Evolutionary conservation across 2,888 invertebrate species (phyloP).

Genomic region (Malacosoma neustria): DNA sequence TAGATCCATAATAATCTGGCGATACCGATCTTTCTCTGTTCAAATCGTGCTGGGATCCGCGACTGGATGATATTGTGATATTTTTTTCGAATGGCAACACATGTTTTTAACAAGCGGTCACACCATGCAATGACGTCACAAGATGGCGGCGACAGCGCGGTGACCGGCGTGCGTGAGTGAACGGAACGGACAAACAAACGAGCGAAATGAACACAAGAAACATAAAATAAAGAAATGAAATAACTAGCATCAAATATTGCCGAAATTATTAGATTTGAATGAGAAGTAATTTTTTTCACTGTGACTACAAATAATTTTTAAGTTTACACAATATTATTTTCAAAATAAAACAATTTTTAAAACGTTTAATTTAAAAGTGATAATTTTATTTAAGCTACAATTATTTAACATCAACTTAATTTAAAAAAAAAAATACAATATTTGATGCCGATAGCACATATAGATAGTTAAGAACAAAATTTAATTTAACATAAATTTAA

Average conservation of each 20-base stretch:
- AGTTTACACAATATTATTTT: too few relatives aligned
- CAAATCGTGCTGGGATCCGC: slow-evolving; percentile 85
- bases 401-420: too few relatives aligned
- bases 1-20: slow-evolving; percentile 81
- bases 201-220: slow-evolving; percentile 26
- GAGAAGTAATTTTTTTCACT: too few relatives aligned
- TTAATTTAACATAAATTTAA: slow-evolving; percentile 16
- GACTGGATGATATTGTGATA: slow-evolving; percentile 51
- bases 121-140: slow-evolving; percentile 68
- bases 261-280: too few relatives aligned
- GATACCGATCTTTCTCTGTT: slow-evolving; percentile 79
- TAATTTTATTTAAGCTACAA: too few relatives aligned
- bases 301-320: too few relatives aligned
- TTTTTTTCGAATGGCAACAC: slow-evolving; percentile 25
- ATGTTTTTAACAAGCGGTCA: slow-evolving; percentile 26
- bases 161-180: slow-evolving; percentile 32
- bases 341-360: too few relatives aligned
- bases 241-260: background rate
- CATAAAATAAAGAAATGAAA: slow-evolving; percentile 17
- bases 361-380: too few relatives aligned
- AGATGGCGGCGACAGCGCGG: slow-evolving; percentile 35
- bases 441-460: slow-evolving; percentile 2
- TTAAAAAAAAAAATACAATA: background rate
- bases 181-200: slow-evolving; percentile 25
- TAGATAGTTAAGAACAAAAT: slow-evolving; percentile 12